These are phyloP conservation scores for Steinernema scapterisci DNA, from an alignment of 2,888 invertebrate genomes.

Conservation along the genomic window DNA sequence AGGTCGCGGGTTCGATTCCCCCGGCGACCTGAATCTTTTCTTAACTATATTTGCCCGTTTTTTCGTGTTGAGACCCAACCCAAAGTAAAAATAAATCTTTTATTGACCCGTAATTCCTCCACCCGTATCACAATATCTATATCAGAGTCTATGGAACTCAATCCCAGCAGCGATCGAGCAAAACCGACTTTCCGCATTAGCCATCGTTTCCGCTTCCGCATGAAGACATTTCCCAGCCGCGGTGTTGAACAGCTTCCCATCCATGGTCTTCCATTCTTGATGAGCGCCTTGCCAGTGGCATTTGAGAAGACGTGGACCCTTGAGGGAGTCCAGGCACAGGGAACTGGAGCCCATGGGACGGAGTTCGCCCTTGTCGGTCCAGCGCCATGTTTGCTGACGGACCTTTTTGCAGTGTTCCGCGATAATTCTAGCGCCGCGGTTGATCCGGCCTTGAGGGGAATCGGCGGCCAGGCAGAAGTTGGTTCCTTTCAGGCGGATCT, in stretches of 20 bases:
- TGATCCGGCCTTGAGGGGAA: slow-evolving; percentile 30
- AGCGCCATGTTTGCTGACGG: slow-evolving; percentile 77
- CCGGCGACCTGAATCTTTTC: no score
- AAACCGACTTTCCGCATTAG: slow-evolving; percentile 10
- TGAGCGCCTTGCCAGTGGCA: slow-evolving; percentile 89
- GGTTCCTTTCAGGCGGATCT: slow-evolving; percentile 47
- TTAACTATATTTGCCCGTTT: neutral
- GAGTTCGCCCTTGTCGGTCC: slow-evolving; percentile 82
- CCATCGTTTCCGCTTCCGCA: neutral
- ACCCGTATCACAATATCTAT: neutral
- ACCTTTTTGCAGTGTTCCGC: slow-evolving; percentile 36
- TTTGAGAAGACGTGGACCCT: slow-evolving; percentile 80
- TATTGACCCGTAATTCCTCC: neutral
- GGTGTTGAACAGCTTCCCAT: slow-evolving; percentile 8
- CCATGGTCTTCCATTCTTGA: slow-evolving; percentile 81
- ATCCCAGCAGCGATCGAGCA: neutral
- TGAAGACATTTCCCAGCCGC: neutral
- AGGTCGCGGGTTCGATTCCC: no score
- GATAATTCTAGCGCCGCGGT: slow-evolving; percentile 33
- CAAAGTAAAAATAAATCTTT: neutral
- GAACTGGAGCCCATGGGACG: slow-evolving; percentile 83
- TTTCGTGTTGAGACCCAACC: neutral
- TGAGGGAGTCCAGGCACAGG: slow-evolving; percentile 77
- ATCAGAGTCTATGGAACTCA: slow-evolving; percentile 10
- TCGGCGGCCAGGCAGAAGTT: slow-evolving; percentile 37